A percentile compares a stretch with the other conserved stretches of the same genome.
phyloP scores from a whole-genome alignment of 2,888 invertebrate species.

The Agrenia bidenticulata region DNA sequence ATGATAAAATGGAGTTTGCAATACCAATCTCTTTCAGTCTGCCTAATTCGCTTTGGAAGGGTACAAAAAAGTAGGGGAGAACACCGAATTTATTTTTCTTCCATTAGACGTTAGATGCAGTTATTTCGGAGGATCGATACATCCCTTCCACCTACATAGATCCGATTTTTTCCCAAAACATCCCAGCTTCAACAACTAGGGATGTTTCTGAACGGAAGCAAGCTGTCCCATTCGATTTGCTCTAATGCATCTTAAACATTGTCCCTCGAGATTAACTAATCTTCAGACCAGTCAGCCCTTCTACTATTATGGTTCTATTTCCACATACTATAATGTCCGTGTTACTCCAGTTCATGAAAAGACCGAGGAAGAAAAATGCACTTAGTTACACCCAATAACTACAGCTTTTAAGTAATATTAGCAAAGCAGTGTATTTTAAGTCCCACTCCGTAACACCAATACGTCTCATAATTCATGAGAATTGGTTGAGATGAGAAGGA shows the following conservation, averaged over 20 bases:
- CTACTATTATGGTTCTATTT: neutral
- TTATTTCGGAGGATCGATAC: slow-evolving; percentile 17
- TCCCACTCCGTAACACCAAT: neutral
- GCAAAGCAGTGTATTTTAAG: slow-evolving; percentile 5
- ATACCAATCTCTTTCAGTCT: too few relatives aligned
- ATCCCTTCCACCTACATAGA: slow-evolving; percentile 7
- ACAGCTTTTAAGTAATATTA: neutral
- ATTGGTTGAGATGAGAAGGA: neutral
- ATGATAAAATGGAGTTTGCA: too few relatives aligned
- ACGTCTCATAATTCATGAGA: slow-evolving; percentile 13
- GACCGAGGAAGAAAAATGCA: neutral
- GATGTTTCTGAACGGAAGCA: slow-evolving; percentile 24
- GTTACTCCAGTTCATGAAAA: neutral
- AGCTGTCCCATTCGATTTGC: slow-evolving; percentile 40
- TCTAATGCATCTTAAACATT: slow-evolving; percentile 31
- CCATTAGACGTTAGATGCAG: slow-evolving; percentile 5
- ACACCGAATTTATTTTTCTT: slow-evolving; percentile 7
- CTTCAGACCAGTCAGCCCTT: slow-evolving; percentile 5
- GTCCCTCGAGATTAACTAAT: slow-evolving; percentile 33
- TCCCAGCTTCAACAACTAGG: neutral
- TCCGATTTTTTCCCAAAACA: slow-evolving; percentile 7
- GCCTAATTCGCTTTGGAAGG: too few relatives aligned
- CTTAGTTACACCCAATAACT: neutral
- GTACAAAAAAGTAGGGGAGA: neutral
- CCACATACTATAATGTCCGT: neutral